Conservation (phyloP, 2,888 invertebrate genomes). For the Eupithecia dodoneata region DNA sequence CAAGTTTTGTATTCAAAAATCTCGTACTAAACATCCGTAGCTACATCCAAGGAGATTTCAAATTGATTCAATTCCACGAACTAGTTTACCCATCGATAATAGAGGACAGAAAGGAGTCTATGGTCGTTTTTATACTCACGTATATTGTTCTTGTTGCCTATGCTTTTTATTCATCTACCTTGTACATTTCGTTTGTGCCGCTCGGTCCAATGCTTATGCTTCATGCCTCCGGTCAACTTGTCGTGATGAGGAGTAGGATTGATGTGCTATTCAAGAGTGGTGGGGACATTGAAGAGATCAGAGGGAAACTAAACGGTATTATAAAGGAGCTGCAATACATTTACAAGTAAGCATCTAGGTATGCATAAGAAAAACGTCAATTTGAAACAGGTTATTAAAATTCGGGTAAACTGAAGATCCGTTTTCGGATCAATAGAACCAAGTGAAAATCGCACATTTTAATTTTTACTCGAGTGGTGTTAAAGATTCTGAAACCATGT, state of each 20-base stretch:
- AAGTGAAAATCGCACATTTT: too few relatives aligned
- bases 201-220: conserved; percentile 62
- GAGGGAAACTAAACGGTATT: conserved; percentile 47
- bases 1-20: conserved; percentile 46
- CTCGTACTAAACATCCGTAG: conserved; percentile 32
- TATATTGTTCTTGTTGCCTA: conserved; percentile 36
- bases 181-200: conserved; percentile 57
- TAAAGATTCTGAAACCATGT: too few relatives aligned
- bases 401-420: too few relatives aligned
- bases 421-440: too few relatives aligned
- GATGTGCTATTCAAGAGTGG: conserved; percentile 47
- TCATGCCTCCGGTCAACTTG: conserved; percentile 64
- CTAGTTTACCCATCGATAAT: conserved; percentile 50
- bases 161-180: conserved; percentile 42
- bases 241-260: conserved; percentile 51
- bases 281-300: conserved; percentile 39
- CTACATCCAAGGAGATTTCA: conserved; percentile 42
- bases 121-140: conserved; percentile 38
- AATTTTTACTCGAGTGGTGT: too few relatives aligned
- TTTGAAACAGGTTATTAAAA: too few relatives aligned
- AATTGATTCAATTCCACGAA: conserved; percentile 49
- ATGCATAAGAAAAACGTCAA: too few relatives aligned
- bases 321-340: conserved; percentile 50
- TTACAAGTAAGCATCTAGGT: conserved; percentile 45
- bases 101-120: conserved; percentile 48